phyloP scores from a whole-genome alignment of 1,140 invertebrate genomes.

The Aphis craccivora region DNA sequence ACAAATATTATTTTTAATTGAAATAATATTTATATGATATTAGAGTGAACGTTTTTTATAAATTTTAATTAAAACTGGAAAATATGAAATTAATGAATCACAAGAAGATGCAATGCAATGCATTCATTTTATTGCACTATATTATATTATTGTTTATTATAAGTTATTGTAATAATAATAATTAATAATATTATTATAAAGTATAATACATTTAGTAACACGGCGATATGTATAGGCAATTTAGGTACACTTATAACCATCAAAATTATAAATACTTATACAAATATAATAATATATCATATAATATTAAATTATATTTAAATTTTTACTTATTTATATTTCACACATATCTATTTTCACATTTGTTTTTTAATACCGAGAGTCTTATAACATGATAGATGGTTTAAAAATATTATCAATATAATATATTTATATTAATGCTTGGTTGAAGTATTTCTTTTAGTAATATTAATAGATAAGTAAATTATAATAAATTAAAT shows the following conservation, averaged over 20 bases:
- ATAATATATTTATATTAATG: not conserved
- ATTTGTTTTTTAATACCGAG: not conserved
- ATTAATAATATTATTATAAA: too few species aligned
- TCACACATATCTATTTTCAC: not conserved
- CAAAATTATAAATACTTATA: not conserved
- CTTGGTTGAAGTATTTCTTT: not conserved
- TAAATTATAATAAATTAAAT: not conserved
- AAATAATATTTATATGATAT: not conserved
- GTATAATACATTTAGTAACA: slow-evolving; percentile 1
- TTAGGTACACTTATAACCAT: not conserved
- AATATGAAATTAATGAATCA: not conserved
- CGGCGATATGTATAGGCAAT: slow-evolving; percentile 49
- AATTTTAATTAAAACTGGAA: not conserved
- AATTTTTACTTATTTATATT: not conserved
- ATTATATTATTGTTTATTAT: too few species aligned
- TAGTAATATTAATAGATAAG: not conserved
- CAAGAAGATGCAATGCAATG: not conserved
- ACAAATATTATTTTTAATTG: not conserved
- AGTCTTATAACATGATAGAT: not conserved
- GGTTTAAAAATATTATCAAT: not conserved
- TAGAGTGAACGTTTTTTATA: not conserved
- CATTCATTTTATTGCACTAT: too few species aligned
- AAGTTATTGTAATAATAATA: too few species aligned
- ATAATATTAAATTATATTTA: not conserved
- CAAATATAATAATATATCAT: not conserved